phyloP scores from a whole-genome alignment of 1,140 invertebrate species.

The Drosophila carrolli region DNA sequence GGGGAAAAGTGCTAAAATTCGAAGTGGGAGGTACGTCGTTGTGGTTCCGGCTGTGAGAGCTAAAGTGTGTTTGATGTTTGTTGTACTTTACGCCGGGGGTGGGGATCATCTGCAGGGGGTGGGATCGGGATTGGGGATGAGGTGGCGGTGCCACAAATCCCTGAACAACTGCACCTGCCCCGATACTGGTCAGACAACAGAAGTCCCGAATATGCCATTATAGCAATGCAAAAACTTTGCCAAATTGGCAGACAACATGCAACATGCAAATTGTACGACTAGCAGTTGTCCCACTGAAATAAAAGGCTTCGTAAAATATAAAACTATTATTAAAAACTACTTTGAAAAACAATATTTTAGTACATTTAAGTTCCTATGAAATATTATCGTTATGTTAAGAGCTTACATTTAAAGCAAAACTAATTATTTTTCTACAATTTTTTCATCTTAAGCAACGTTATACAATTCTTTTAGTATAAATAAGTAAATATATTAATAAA shows the following conservation, averaged over 20 bases:
- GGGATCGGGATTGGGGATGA: neutral
- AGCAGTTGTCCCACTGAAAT: slow-evolving; percentile 2
- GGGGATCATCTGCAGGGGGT: neutral
- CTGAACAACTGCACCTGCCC: slow-evolving; percentile 31
- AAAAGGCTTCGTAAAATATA: neutral
- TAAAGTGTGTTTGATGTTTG: slow-evolving; percentile 76
- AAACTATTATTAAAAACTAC: neutral
- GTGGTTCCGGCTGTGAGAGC: slow-evolving; percentile 36
- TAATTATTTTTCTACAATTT: too few relatives aligned
- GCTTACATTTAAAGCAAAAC: too few relatives aligned
- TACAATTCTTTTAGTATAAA: too few relatives aligned
- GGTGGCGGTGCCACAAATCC: slow-evolving; percentile 25
- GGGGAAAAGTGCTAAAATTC: neutral
- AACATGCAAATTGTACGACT: slow-evolving; percentile 47
- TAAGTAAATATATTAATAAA: too few relatives aligned
- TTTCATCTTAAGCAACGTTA: too few relatives aligned
- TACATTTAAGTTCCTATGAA: neutral
- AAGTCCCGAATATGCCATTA: slow-evolving; percentile 60
- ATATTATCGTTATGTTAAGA: too few relatives aligned
- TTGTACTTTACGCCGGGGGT: slow-evolving; percentile 36
- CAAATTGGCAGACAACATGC: slow-evolving; percentile 66
- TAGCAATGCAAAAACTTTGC: slow-evolving; percentile 62
- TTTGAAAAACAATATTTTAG: neutral
- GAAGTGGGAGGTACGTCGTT: slow-evolving; percentile 20
- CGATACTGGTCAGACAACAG: slow-evolving; percentile 50